phyloP scores from a whole-genome alignment of 2,888 invertebrate species.

The Lepidocyrtoides sp. region DNA sequence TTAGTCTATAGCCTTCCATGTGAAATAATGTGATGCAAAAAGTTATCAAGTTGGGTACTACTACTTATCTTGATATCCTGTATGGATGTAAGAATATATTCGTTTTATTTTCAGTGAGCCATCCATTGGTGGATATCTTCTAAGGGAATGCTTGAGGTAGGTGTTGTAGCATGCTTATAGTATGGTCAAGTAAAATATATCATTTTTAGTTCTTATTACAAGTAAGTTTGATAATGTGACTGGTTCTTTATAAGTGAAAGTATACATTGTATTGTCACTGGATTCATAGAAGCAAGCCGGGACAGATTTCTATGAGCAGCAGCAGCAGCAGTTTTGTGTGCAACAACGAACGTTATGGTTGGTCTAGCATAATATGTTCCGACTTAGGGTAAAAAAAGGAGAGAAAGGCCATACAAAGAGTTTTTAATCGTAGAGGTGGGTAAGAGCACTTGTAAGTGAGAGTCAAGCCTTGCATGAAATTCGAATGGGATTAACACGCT shows the following conservation, averaged over 20 bases:
- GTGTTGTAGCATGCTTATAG: neutral
- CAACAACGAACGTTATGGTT: constrained; percentile 22
- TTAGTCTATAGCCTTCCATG: constrained; percentile 18
- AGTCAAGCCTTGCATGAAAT: too few relatives aligned
- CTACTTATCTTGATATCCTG: too few relatives aligned
- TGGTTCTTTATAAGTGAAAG: too few relatives aligned
- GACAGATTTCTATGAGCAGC: neutral
- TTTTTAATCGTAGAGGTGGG: constrained; percentile 35
- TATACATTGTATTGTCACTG: neutral
- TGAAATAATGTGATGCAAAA: constrained; percentile 34
- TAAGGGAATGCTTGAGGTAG: constrained; percentile 40
- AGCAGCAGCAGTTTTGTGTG: neutral
- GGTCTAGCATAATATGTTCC: constrained; percentile 26
- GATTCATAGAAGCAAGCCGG: neutral
- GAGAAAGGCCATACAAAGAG: neutral
- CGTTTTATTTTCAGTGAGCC: too few relatives aligned
- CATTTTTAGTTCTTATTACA: neutral
- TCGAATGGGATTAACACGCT: too few relatives aligned
- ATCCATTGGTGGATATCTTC: neutral
- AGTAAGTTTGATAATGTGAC: too few relatives aligned
- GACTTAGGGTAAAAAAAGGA: constrained; percentile 41
- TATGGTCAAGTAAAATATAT: neutral
- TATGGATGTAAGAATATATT: too few relatives aligned
- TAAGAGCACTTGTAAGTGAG: neutral
- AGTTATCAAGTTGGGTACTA: neutral